Conservation (phyloP, 2,888 invertebrate species). For the Cephus pulcher region DNA sequence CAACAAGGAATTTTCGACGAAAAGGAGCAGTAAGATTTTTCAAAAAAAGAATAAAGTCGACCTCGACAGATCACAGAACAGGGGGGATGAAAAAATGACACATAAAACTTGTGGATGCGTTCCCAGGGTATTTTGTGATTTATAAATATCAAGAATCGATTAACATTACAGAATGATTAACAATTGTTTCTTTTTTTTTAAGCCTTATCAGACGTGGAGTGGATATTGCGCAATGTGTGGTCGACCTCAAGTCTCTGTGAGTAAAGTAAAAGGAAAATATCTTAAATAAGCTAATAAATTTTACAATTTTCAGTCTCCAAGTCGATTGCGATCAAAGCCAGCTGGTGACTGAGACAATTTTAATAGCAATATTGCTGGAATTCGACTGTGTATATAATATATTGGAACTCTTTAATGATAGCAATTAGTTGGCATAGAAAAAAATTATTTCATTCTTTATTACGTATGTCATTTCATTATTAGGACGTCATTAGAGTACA, state of each 20-base stretch:
- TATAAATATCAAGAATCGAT: neutral
- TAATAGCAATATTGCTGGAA: neutral
- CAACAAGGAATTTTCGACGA: neutral
- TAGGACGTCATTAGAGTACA: neutral
- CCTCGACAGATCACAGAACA: conserved; percentile 1
- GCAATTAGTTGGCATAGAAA: neutral
- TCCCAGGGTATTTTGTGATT: neutral
- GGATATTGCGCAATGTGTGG: neutral
- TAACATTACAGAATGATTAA: neutral
- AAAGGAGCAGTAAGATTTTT: conserved; percentile 16
- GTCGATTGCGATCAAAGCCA: neutral
- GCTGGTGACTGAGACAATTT: neutral
- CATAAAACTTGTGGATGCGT: neutral
- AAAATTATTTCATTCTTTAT: neutral
- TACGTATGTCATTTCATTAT: neutral
- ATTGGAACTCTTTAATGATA: neutral
- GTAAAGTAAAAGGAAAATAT: neutral
- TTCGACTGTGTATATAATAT: neutral
- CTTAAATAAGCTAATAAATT: neutral
- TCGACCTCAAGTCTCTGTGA: neutral
- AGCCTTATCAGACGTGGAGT: neutral
- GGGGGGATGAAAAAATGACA: neutral
- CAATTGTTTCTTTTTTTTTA: neutral
- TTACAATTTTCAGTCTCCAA: neutral
- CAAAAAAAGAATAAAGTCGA: conserved; percentile 30